A percentile compares a stretch with the other conserved stretches of the same genome.
Evolutionary conservation across 2,888 invertebrate species (phyloP).

Genomic region (Xylophagus ater): DNA sequence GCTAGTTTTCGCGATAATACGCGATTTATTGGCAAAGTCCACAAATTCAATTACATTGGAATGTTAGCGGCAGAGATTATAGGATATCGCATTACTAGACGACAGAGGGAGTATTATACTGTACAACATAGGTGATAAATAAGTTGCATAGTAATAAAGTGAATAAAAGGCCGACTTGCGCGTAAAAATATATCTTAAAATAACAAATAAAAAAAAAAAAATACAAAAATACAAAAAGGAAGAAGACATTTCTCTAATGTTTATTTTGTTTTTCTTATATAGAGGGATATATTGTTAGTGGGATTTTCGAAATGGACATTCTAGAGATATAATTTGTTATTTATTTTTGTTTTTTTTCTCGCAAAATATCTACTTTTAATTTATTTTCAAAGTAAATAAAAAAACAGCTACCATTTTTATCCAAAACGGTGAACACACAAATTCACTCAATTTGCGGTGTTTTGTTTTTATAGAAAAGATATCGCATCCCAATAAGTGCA

Average conservation of each 20-base stretch:
- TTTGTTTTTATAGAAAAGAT: too few species aligned
- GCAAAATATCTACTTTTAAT: background rate
- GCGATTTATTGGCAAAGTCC: slow-evolving; percentile 18
- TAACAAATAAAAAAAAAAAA: background rate
- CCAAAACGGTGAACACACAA: slow-evolving; percentile 10
- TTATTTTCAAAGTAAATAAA: slow-evolving; percentile 3
- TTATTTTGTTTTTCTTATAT: background rate
- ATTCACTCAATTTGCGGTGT: slow-evolving; percentile 12
- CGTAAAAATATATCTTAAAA: background rate
- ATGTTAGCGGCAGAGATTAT: slow-evolving; percentile 18
- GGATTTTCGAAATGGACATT: background rate
- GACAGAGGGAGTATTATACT: slow-evolving; percentile 10
- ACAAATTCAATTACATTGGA: slow-evolving; percentile 20
- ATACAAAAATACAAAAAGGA: background rate
- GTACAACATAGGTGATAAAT: slow-evolving; percentile 14
- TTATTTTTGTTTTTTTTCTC: background rate
- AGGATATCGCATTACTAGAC: slow-evolving; percentile 17
- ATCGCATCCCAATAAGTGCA: too few species aligned
- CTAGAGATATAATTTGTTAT: too few species aligned
- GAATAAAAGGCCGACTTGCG: slow-evolving; percentile 1
- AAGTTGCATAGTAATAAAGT: slow-evolving; percentile 13
- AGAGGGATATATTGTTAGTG: background rate
- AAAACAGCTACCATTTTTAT: slow-evolving; percentile 5
- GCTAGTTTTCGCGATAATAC: slow-evolving; percentile 14
- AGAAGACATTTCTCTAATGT: background rate